Evolutionary conservation across 2,797 vertebrate genomes (phyloP).

Genomic region (Rhinichthys osculus): DNA sequence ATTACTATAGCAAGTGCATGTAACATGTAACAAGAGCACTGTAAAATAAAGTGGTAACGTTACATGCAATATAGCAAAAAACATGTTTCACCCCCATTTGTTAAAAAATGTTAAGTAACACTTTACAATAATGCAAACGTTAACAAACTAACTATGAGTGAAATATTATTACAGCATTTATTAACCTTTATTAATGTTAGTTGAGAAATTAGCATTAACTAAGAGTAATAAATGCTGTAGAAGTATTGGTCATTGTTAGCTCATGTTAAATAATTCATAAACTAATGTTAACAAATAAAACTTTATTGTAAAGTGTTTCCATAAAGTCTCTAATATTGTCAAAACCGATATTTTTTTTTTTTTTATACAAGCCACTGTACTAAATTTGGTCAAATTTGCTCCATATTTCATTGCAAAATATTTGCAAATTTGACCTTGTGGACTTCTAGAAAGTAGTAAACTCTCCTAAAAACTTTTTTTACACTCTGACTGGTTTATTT

Average conservation of each 20-base stretch:
- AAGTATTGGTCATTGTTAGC: background rate
- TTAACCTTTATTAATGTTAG: background rate
- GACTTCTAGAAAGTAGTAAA: background rate
- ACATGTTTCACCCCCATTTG: background rate
- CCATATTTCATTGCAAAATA: background rate
- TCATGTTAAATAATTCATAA: background rate
- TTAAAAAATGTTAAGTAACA: background rate
- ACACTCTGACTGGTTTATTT: background rate
- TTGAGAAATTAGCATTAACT: background rate
- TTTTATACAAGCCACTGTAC: background rate
- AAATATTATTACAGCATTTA: background rate
- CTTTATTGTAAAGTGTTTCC: background rate
- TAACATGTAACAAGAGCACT: background rate
- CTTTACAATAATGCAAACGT: background rate
- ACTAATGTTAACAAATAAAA: background rate
- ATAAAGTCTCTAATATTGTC: background rate
- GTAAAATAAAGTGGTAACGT: background rate
- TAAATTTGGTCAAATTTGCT: background rate
- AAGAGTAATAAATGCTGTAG: background rate
- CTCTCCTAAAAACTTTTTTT: background rate
- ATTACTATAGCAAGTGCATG: background rate
- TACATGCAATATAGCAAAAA: background rate
- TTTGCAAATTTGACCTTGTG: background rate
- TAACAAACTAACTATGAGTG: background rate
- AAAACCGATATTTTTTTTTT: background rate